These are phyloP conservation scores for Bubo bubo DNA, from an alignment of 2,113 vertebrate genomes.

Conservation along the genomic window DNA sequence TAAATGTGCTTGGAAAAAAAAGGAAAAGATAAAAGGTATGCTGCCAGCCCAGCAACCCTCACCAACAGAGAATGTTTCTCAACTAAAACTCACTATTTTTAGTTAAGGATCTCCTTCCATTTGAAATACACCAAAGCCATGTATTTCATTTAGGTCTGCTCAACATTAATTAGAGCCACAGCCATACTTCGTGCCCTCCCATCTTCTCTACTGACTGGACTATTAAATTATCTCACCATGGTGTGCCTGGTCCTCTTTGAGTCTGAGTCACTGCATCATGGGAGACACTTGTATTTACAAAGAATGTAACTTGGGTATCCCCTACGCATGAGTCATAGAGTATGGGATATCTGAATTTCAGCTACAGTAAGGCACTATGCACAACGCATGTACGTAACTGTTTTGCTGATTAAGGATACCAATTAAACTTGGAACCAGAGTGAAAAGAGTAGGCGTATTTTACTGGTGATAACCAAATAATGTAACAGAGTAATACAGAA, in stretches of 20 bases:
- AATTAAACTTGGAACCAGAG: too few species aligned
- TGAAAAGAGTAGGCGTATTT: too few species aligned
- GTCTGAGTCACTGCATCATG: neutral
- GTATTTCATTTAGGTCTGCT: neutral
- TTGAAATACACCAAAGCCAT: neutral
- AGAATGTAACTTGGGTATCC: neutral
- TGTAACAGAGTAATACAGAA: too few species aligned
- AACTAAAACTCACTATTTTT: neutral
- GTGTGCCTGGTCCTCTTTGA: neutral
- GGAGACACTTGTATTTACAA: neutral
- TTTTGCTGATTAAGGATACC: too few species aligned
- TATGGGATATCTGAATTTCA: neutral
- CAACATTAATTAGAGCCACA: neutral
- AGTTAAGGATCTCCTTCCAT: neutral
- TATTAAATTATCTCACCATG: neutral
- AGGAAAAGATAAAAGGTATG: neutral
- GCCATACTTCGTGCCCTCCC: fast-evolving
- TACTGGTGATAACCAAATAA: too few species aligned
- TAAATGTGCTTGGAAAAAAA: neutral
- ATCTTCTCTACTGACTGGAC: neutral
- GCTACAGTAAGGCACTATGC: neutral
- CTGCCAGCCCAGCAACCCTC: neutral
- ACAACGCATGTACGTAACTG: neutral
- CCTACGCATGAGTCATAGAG: neutral
- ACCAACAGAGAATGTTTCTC: neutral